phyloP scores from a whole-genome alignment of 2,888 invertebrate genomes.

The Caenorhabditis panamensis region DNA sequence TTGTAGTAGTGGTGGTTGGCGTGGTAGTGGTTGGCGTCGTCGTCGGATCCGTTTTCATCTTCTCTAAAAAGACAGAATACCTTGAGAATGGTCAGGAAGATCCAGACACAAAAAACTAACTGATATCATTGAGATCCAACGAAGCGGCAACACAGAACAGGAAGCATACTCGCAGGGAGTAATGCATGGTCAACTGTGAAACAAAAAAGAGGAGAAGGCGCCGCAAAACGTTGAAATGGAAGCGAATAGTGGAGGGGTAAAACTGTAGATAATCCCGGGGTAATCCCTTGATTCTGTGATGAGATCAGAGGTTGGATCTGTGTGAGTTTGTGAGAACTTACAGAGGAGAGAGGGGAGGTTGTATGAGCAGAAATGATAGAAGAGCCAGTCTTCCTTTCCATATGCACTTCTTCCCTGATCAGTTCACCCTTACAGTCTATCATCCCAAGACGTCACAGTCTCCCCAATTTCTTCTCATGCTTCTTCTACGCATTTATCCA shows the following conservation, averaged over 20 bases:
- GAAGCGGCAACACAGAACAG: neutral
- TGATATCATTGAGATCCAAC: slow-evolving; percentile 31
- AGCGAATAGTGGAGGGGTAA: neutral
- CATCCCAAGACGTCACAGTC: too few relatives aligned
- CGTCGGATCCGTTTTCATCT: slow-evolving; percentile 34
- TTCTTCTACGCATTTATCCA: neutral
- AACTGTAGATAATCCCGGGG: neutral
- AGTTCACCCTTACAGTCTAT: too few relatives aligned
- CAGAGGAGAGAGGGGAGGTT: too few relatives aligned
- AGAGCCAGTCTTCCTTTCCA: too few relatives aligned
- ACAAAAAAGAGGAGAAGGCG: neutral
- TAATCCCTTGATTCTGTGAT: slow-evolving; percentile 10
- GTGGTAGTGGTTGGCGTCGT: slow-evolving; percentile 2
- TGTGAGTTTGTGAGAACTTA: neutral
- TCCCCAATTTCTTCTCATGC: neutral
- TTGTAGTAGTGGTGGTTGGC: neutral
- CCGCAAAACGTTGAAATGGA: neutral
- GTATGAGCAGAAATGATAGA: too few relatives aligned
- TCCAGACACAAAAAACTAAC: slow-evolving; percentile 5
- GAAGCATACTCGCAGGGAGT: neutral
- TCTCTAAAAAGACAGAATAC: slow-evolving; percentile 29
- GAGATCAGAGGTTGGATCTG: slow-evolving; percentile 23
- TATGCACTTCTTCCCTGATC: too few relatives aligned
- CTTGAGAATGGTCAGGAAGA: too few relatives aligned
- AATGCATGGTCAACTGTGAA: slow-evolving; percentile 11